Base-by-base conservation (phyloP, 2,888 invertebrate genomes). In the Patella depressa region DNA sequence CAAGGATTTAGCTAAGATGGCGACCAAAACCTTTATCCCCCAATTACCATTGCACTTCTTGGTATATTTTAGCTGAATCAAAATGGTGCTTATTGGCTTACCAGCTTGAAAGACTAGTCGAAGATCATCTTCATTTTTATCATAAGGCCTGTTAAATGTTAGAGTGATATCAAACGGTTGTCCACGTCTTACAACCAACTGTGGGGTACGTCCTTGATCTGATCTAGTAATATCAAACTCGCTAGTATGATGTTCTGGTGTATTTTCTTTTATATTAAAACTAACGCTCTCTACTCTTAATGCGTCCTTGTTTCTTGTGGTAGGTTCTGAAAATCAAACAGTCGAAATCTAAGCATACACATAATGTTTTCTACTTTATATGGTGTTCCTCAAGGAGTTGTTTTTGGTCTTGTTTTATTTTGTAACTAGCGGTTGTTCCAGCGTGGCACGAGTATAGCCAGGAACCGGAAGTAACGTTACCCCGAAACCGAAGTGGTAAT, bases 101-200 rank as follows among this genome's bases (percentile, higher is more conserved):
- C 85, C 83, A 9, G 80, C 71, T 24, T 81, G 76, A 74, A 84
- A 84, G 15, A 79, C 54, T 11, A 85, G 72, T 12, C 57, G 70
- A 45, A 85, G 70, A 34, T 79, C 77, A 74, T 84, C 78, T 17
- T 70, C 74, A n/a, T 55, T 45, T 45, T 65, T 71, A 57, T 81
- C 75, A 71, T 73, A 80, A 19, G 76, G 78, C 54, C 81, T 69
- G 73, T 80, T 75, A 57, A 85, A 81, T 71, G 78, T 80, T 65
- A 86, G 11, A 71, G 75, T 75, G 24, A 83, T 72, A 54, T 76
- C 76, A 74, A 86, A 86, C 24, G 78, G 74, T 70, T 79, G 76
- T 9, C 84, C 85, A 57, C 85, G 75, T 7, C 85, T 70, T 2
- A 96, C 93, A 55, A 96, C 93, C 15, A 82, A 76, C 59, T 78